These are phyloP conservation scores for Andrena haemorrhoa DNA, from an alignment of 2,888 invertebrate species.

Conservation along the genomic window DNA sequence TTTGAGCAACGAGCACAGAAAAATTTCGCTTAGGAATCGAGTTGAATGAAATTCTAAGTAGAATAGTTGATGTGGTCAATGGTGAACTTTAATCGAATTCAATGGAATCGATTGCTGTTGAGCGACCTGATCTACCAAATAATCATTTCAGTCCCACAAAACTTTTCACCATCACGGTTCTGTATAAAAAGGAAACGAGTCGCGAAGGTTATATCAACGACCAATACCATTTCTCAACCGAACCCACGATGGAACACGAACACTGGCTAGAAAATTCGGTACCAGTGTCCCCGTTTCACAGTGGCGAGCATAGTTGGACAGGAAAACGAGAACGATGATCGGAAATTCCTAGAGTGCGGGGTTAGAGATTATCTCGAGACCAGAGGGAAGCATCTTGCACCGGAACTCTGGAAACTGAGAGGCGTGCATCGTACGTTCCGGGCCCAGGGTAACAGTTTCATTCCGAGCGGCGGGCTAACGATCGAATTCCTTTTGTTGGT, in stretches of 20 bases:
- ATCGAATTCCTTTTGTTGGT: slow-evolving; percentile 71
- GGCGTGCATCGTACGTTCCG: slow-evolving; percentile 56
- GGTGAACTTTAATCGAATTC: too few relatives aligned
- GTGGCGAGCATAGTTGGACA: slow-evolving; percentile 32
- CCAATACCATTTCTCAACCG: neutral
- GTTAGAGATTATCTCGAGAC: slow-evolving; percentile 54
- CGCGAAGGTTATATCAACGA: neutral
- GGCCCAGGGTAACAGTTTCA: slow-evolving; percentile 65
- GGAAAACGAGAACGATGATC: slow-evolving; percentile 59
- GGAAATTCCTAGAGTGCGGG: slow-evolving; percentile 57
- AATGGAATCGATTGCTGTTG: too few relatives aligned
- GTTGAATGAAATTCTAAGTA: too few relatives aligned
- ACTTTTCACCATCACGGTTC: too few relatives aligned
- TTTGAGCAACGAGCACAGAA: too few relatives aligned
- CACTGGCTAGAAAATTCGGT: slow-evolving; percentile 20
- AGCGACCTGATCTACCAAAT: too few relatives aligned
- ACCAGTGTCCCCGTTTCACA: slow-evolving; percentile 21
- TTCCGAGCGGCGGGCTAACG: slow-evolving; percentile 64
- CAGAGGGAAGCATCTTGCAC: slow-evolving; percentile 47
- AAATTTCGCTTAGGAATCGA: too few relatives aligned
- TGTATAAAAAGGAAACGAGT: too few relatives aligned
- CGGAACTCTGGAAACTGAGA: slow-evolving; percentile 47
- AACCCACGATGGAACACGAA: neutral
- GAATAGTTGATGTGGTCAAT: too few relatives aligned
- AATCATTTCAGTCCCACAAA: too few relatives aligned